Evolutionary conservation across 2,797 vertebrate species (phyloP), one percentile per base, ranked within the genome.

Genomic region (Falco columbarius): DNA sequence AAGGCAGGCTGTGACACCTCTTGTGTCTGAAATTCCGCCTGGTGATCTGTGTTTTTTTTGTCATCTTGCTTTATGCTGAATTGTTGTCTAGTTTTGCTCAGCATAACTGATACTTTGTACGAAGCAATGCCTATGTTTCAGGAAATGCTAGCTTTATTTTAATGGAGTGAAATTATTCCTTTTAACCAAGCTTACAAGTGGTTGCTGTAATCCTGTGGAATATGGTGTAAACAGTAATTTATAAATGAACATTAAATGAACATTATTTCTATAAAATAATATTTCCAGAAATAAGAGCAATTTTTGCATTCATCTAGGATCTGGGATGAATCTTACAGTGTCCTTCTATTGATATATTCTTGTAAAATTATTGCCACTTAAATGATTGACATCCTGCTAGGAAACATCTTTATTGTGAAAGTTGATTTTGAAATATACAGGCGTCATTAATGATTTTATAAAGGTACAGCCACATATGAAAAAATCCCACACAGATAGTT

Each of bases 401-500:
- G 40, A 86, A 89, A 65, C 13, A 52, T 30, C 24, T 42, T 76
- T 72, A 40, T 67, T 63, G 14, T 75, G 58, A 65, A 83, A 89
- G 22, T 59, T 70, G 10, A 26, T 58, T 77, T 86, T 71, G 20
- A 79, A 77, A 71, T 14, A 58, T 9, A 40, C 17, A 38, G 9
- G 2, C 18, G n/a, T 67, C 36, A 34, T 49, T 81, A 56, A 56
- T 12, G 51, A 55, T 84, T 80, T 86, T 63, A 7, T 75, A 52
- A 51, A 14, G 16, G 24, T 47, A 73, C 10, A 66, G 6, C 11
- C 32, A 63, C 18, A n/a, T 67, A 38, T 19, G 47, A 58, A 71
- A 88, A 34, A 38, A 0, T 0, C 0, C 2, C 29, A 46, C 7
- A 5, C 6, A 73, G 29, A 51, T 52, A 17, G 12, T 40, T 82